Base-by-base conservation (phyloP, 2,888 invertebrate species). In the Saturnia pavonia region DNA sequence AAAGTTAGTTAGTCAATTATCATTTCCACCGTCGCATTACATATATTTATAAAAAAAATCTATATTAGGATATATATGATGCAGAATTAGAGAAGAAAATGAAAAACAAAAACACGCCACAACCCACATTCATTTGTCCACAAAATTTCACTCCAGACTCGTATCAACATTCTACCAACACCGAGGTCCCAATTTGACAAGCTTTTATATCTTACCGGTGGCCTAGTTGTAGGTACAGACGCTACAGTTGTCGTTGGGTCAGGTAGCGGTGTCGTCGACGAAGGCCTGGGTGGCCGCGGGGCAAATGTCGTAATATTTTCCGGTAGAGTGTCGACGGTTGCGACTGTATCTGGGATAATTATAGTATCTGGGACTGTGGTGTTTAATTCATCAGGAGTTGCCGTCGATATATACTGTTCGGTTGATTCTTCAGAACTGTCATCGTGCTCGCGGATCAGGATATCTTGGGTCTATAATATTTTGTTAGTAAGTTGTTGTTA, bases 381-480 rank as follows among this genome's bases (percentile, higher is more conserved):
- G 57, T 69, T 69, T 14, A 66, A 27, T 25, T 43, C 22, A 57
- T 27, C 65, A 4, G 71, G 69, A 66, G 69, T 9, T 19, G 51
- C 34, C 40, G 40, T 63, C 60, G 34, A 16, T 63, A 6, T 65
- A 65, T 34, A 22, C 1, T 22, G 19, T 27, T 69, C 69, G 7
- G 51, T 68, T 1, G 42, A 42, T 11, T 76, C 78, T 60, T 80
- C 72, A 34, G 74, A 71, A 73, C 77, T 73, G 40, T 73, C 74
- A 57, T 72, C 66, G 34, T 54, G 34, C 67, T 71, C 71, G 25
- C 67, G 67, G 69, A 69, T 48, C 27, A 65, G n/a, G 54, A n/a
- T 14, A 43, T 67, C n/a, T 11, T 42, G 60, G 51, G 72, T 71
- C 77, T 79, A 79, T 66, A 76, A 76, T 72, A 43, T 63, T 22